Base-by-base conservation (phyloP, 23 tunicate species). In the Trididemnum clinides region DNA sequence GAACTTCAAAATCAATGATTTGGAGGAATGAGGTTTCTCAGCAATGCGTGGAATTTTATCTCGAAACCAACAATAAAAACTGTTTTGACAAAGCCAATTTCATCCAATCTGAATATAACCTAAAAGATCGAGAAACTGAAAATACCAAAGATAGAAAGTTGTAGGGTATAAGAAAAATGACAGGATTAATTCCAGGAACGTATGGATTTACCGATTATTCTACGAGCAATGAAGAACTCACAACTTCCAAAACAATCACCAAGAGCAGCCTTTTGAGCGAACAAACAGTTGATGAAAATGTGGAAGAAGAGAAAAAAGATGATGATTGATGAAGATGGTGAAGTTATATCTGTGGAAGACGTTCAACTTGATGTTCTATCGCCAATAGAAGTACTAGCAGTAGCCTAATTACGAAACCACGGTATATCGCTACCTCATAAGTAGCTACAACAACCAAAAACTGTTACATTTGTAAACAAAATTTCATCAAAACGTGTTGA, bases 21-120 rank as follows among this genome's bases (percentile, higher is more conserved):
- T 44, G 15, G 54, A 44, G 54, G 54, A 31, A 71, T 71, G 77
- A 71, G 77, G 77, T 37, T 71, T 71, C 39, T 71, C 39, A 71
- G 21, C 38, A 28, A 71, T 15, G 58, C 58, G 10, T 37, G 58
- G 58, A 36, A 74, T 74, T 36, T 27, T 39, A 58, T 74, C 81
- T 74, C 58, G 26, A 28, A 36, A 39, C 23, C 28, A 39, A 39
- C 81, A 38, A 74, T 74, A 37, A 74, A 74, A 74, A 39, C 81
- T 74, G 30, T 38, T 74, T 37, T 36, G 38, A 74, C 37, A 74
- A 36, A 36, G 81, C 38, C 81, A 74, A 74, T 58, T 74, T 74
- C 28, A 39, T 25, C 58, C 81, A 39, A 74, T 23, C 58, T 37
- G 81, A 74, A 74, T 58, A 37, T 6, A 39, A 39, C 25, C 25